Evolutionary conservation across 2,888 invertebrate genomes (phyloP).

Genomic region (Sepiola atlantica): DNA sequence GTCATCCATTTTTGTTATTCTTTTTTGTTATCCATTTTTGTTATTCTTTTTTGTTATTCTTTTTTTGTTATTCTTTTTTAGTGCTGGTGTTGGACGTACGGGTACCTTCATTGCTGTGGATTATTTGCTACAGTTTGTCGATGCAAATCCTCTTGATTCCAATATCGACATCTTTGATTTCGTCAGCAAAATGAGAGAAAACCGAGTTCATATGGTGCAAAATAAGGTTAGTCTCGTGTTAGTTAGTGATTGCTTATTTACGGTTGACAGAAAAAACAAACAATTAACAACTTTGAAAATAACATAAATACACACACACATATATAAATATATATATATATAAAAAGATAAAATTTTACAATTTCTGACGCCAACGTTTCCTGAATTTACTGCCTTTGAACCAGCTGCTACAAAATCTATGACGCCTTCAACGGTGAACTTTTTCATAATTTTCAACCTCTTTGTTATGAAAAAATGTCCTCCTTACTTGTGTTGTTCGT

Average conservation of each 20-base stretch:
- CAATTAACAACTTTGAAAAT: neutral
- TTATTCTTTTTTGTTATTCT: neutral
- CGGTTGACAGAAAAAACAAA: neutral
- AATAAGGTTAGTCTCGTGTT: neutral
- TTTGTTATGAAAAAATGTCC: too few relatives aligned
- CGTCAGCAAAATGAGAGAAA: slow-evolving; percentile 34
- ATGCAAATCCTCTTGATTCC: neutral
- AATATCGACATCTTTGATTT: neutral
- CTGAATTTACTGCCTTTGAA: too few relatives aligned
- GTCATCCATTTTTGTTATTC: too few relatives aligned
- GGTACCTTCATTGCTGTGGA: slow-evolving; percentile 24
- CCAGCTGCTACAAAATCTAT: too few relatives aligned
- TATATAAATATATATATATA: neutral
- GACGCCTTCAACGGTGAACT: too few relatives aligned
- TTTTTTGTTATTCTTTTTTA: neutral
- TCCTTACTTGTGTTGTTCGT: too few relatives aligned
- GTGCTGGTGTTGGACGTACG: slow-evolving; percentile 36
- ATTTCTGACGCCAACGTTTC: too few relatives aligned
- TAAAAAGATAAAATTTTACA: too few relatives aligned
- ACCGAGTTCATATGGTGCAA: slow-evolving; percentile 35
- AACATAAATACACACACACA: neutral
- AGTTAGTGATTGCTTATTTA: neutral
- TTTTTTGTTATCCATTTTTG: too few relatives aligned
- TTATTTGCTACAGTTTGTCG: neutral
- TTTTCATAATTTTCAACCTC: too few relatives aligned